phyloP scores from a whole-genome alignment of 2,888 invertebrate genomes.

The Brenthis hecate region DNA sequence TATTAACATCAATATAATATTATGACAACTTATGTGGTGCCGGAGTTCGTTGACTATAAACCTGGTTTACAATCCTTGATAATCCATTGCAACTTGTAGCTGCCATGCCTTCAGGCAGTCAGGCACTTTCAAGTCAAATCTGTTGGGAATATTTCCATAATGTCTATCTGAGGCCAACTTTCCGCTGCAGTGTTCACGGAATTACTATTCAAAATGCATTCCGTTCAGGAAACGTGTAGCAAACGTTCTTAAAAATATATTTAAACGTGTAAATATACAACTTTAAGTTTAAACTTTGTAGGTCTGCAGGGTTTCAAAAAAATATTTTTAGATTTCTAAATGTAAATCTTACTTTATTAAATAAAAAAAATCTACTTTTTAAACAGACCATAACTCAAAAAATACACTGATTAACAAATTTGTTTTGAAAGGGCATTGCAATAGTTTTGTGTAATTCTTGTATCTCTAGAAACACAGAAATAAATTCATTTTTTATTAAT shows the following conservation, averaged over 20 bases:
- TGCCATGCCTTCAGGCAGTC: constrained; percentile 38
- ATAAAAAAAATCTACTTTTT: no score
- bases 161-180: constrained; percentile 46
- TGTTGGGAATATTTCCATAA: constrained; percentile 50
- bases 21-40: constrained; percentile 1
- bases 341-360: no score
- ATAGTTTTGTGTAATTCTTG: no score
- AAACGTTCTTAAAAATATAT: constrained; percentile 24
- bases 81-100: constrained; percentile 48
- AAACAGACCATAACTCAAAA: no score
- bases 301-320: not conserved
- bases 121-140: constrained; percentile 43
- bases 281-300: not conserved
- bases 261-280: not conserved
- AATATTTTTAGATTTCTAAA: no score
- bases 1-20: not conserved
- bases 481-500: no score
- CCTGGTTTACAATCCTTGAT: constrained; percentile 68
- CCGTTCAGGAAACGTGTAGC: constrained; percentile 28
- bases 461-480: no score
- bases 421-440: no score
- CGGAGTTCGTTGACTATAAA: constrained; percentile 57
- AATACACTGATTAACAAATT: no score
- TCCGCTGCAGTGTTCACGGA: constrained; percentile 43
- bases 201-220: constrained; percentile 40